Base-by-base conservation (phyloP, 2,888 invertebrate genomes). In the Cremastobaeus sp. region DNA sequence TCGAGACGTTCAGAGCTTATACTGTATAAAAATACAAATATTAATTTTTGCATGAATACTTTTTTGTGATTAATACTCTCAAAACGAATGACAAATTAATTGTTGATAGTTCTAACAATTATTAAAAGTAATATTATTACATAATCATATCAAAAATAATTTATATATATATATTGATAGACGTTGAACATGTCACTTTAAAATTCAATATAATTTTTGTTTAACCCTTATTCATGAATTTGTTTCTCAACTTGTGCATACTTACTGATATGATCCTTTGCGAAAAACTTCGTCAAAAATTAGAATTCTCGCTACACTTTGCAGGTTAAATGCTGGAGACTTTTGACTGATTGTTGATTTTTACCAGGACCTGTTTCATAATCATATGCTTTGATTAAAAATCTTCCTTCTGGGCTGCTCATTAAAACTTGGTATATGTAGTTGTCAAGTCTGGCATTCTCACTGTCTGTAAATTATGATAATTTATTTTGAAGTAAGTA, bases 351-450 rank as follows among this genome's bases (percentile, higher is more conserved):
- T 14, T 11, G 12, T 14, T 2, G 12, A 2, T 35, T 35, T 14
- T 35, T 3, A 14, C 8, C 8, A 12, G 14, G 14, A 14, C 35
- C 14, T 12, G 35, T 35, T 14, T 41, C 20, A 20, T n/a, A n/a
- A n/a, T 41, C 20, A 21, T 4, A 41, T 11, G 41, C 41, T 41
- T 41, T 41, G 1, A 41, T 20, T n/a, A 41, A 21, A 11, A 41
- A 41, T 21, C n/a, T 1, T 11, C 41, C 41, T 41, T 41, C 41
- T 2, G 20, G 20, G 21, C 2, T 3, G 4, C 21, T 20, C 41
- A 41, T 41, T n/a, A 41, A 11, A 41, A 41, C 3, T 20, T 41
- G 41, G 11, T 41, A 41, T 11, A 41, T 11, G 1, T 20, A 9
- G 11, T 41, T 41, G 1, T 4, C 14, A 35, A 35, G 35, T 35